These are phyloP conservation scores for Onychomys arenicola DNA, from an alignment of 2,797 vertebrate genomes.

Conservation along the genomic window DNA sequence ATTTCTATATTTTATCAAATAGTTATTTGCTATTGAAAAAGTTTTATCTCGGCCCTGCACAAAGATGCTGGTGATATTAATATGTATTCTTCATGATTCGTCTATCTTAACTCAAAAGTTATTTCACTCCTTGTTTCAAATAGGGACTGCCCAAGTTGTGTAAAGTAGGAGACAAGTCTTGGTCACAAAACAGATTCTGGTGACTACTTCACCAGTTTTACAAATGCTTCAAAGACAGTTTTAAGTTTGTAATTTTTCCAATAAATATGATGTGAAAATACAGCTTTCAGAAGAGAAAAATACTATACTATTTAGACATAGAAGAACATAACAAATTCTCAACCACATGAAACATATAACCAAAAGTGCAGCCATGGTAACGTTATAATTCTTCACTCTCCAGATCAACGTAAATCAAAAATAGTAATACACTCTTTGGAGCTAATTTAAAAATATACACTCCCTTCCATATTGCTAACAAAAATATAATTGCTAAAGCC, in stretches of 20 bases:
- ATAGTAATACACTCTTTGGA: neutral
- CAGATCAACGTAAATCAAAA: neutral
- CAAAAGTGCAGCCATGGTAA: neutral
- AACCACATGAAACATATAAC: neutral
- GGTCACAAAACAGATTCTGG: neutral
- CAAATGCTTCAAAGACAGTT: neutral
- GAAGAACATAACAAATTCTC: neutral
- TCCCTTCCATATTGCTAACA: neutral
- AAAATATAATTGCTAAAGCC: neutral
- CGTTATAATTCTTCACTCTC: neutral
- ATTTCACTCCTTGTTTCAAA: conserved; percentile 73
- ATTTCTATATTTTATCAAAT: conserved; percentile 17
- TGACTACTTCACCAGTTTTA: conserved; percentile 48
- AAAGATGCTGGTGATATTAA: neutral
- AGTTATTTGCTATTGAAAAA: conserved; percentile 27
- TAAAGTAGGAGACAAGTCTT: neutral
- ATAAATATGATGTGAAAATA: neutral
- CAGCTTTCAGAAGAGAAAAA: neutral
- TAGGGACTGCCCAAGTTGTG: neutral
- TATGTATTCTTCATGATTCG: conserved; percentile 19
- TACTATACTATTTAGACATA: neutral
- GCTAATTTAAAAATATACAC: neutral
- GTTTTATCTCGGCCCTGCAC: conserved; percentile 56
- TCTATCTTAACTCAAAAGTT: conserved; percentile 37
- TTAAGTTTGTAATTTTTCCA: neutral